Evolutionary conservation across 2,113 vertebrate species (phyloP).

Genomic region (Corythaixoides concolor): DNA sequence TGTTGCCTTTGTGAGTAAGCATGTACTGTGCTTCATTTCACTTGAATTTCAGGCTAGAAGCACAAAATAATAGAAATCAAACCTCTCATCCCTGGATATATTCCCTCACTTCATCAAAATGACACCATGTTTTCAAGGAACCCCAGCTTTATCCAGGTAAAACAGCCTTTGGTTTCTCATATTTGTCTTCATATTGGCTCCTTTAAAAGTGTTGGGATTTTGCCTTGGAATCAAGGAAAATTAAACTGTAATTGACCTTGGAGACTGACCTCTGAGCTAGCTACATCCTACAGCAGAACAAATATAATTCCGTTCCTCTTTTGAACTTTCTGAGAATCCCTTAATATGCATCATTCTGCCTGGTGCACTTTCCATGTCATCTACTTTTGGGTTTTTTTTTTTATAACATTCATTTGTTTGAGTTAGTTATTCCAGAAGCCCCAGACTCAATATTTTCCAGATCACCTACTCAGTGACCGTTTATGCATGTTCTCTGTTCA

Average conservation of each 20-base stretch:
- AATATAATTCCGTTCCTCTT: neutral
- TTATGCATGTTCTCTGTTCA: neutral
- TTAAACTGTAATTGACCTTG: neutral
- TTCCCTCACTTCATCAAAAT: slow-evolving; percentile 22
- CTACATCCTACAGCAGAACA: neutral
- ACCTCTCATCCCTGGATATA: neutral
- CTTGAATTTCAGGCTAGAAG: neutral
- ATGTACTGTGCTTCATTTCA: neutral
- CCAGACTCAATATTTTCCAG: neutral
- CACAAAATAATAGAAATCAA: slow-evolving; percentile 1
- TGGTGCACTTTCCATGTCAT: neutral
- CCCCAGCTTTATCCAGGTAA: neutral
- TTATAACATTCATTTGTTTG: neutral
- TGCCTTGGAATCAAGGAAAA: neutral
- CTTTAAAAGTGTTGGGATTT: neutral
- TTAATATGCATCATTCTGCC: neutral
- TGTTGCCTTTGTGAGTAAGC: neutral
- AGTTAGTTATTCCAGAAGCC: neutral
- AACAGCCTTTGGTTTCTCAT: neutral
- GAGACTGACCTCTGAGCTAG: neutral
- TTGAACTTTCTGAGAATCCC: neutral
- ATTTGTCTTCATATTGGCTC: neutral
- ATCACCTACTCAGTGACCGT: neutral
- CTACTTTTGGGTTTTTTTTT: neutral
- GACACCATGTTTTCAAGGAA: neutral